phyloP scores from a whole-genome alignment of 2,797 vertebrate genomes.

The Sarcoramphus papa region DNA sequence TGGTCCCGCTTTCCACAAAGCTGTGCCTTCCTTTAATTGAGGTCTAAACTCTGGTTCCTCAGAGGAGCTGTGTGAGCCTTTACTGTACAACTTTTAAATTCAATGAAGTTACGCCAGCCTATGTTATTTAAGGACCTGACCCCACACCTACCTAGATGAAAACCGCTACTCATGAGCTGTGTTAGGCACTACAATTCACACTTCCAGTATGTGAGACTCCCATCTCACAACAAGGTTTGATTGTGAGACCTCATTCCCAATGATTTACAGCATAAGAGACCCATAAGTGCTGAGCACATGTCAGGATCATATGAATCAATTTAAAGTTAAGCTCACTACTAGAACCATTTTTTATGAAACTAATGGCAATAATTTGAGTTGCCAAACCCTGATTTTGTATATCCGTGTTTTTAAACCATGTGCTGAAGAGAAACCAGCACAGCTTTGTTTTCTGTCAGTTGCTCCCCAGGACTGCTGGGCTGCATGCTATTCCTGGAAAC shows the following conservation, averaged over 20 bases:
- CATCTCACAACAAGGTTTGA: not conserved
- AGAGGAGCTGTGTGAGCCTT: not conserved
- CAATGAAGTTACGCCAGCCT: not conserved
- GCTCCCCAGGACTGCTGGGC: not conserved
- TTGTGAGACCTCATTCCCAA: not conserved
- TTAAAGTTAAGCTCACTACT: not conserved
- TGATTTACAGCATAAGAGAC: not conserved
- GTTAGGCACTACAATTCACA: not conserved
- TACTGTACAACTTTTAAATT: not conserved
- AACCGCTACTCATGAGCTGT: not conserved
- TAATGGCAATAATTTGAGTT: not conserved
- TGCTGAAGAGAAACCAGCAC: not conserved
- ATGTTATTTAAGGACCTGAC: not conserved
- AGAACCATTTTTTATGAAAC: not conserved
- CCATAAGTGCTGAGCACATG: fast-evolving
- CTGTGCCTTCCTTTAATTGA: not conserved
- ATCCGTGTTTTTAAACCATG: not conserved
- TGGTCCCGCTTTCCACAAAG: not conserved
- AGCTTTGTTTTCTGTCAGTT: not conserved
- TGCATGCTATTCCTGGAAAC: not conserved
- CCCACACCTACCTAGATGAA: not conserved
- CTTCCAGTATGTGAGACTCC: not conserved
- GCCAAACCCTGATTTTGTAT: not conserved
- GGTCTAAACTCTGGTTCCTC: not conserved
- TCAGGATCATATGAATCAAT: not conserved